Evolutionary conservation across 2,797 vertebrate genomes (phyloP), one percentile per base, ranked within the genome.

Genomic region (Saxicola maurus): DNA sequence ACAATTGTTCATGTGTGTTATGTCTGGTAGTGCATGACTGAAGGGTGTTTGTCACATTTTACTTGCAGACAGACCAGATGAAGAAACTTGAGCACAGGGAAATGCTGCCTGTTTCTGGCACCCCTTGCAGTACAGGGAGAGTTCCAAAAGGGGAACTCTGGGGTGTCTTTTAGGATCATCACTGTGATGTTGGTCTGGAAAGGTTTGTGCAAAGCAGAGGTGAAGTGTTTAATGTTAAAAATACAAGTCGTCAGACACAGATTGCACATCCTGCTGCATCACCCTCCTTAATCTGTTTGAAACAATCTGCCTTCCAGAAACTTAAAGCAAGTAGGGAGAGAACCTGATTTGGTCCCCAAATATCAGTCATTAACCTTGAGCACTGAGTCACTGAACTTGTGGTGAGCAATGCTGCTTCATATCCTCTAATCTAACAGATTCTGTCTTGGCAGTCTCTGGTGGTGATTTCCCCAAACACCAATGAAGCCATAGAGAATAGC

Each of bases 341-440:
- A 55, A 43, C 35, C 66, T 82, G 92, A 68, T 77, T 77, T 81
- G 45, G 25, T 83, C 73, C 64, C 76, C 60, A 52, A 65, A 11
- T 9, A 51, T 31, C n/a, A 80, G 18, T 76, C 49, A 21, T 91
- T 92, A 95, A 91, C 82, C 91, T 94, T 81, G 55, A 91, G 49
- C 68, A 65, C 40, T 27, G 60, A 85, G 57, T 65, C 79, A 72
- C 24, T 55, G 68, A 89, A 82, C 66, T 69, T 9, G 18, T 21
- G 45, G 55, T 86, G 48, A 91, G 66, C 81, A 80, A 1, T 53
- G 53, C 49, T 73, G 21, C 59, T 90, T 81, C 75, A 68, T 85
- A 76, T 60, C 30, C 48, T 27, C 18, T 78, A 25, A 83, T 85
- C 69, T 69, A 52, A 72, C 62, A 73, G 24, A 68, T 85, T 57